Percentiles rank a stretch among this genome's conserved stretches.
Evolutionary conservation across 2,113 vertebrate genomes (phyloP).

Genomic region (Tupaia chinensis): DNA sequence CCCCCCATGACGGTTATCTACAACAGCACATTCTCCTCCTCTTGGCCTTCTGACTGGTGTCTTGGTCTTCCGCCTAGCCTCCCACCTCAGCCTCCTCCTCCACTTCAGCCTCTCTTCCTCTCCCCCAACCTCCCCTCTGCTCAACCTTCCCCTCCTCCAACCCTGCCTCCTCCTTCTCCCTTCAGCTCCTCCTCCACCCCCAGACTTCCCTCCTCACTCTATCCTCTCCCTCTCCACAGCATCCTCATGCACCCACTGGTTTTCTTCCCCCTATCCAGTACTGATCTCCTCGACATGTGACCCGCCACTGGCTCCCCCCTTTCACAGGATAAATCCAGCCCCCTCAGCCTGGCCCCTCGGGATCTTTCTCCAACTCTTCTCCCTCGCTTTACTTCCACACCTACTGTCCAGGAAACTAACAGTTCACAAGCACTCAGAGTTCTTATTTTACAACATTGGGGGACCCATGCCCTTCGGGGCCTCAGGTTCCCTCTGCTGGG

Average conservation of each 20-base stretch:
- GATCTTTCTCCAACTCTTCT: neutral
- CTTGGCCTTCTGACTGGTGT: neutral
- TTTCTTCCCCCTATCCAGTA: neutral
- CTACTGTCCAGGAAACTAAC: neutral
- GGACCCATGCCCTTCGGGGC: neutral
- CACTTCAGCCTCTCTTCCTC: no score
- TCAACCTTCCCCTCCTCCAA: neutral
- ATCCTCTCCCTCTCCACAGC: neutral
- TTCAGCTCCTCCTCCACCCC: no score
- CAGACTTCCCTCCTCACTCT: no score
- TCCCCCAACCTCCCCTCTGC: rapidly evolving
- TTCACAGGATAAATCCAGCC: neutral
- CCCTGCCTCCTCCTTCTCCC: neutral
- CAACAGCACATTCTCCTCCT: neutral
- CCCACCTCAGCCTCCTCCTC: neutral
- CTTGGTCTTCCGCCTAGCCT: neutral
- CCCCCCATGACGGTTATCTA: neutral
- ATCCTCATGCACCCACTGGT: neutral
- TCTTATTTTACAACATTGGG: neutral
- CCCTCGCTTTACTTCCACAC: neutral
- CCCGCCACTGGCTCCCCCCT: neutral
- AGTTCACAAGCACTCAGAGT: neutral
- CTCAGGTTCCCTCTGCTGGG: neutral
- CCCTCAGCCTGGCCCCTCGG: neutral
- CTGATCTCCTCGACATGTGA: neutral